phyloP scores from a whole-genome alignment of 2,888 invertebrate genomes.

The Maniola hyperantus region DNA sequence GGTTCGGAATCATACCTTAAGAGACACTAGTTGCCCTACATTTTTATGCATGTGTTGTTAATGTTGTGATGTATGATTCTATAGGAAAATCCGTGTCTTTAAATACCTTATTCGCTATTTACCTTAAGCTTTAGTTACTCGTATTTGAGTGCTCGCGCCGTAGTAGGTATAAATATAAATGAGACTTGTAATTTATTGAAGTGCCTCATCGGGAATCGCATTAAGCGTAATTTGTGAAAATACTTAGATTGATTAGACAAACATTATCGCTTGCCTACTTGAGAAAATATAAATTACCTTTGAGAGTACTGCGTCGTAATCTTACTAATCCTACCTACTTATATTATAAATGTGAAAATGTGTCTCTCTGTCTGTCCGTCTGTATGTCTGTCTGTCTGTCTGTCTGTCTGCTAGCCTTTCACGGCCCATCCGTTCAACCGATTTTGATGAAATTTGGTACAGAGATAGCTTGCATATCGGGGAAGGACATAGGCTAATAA shows the following conservation, averaged over 20 bases:
- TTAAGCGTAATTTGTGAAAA: slow-evolving; percentile 15
- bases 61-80: not conserved
- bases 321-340: no score
- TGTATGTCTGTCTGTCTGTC: no score
- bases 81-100: not conserved
- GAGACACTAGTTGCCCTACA: no score
- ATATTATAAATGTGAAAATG: no score
- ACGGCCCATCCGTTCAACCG: no score
- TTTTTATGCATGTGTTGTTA: no score
- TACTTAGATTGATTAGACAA: slow-evolving; percentile 17
- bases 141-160: slow-evolving; percentile 6
- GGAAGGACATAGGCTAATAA: no score
- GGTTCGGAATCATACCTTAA: no score
- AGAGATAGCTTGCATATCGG: no score
- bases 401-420: no score
- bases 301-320: not conserved
- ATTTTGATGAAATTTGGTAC: no score
- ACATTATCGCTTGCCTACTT: slow-evolving; percentile 17
- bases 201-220: slow-evolving; percentile 12
- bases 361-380: no score
- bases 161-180: slow-evolving; percentile 16
- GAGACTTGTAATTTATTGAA: slow-evolving; percentile 18
- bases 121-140: not conserved
- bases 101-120: not conserved
- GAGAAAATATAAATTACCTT: not conserved